Conservation (phyloP, 2,797 vertebrate species). For the Anomalospiza imberbis region DNA sequence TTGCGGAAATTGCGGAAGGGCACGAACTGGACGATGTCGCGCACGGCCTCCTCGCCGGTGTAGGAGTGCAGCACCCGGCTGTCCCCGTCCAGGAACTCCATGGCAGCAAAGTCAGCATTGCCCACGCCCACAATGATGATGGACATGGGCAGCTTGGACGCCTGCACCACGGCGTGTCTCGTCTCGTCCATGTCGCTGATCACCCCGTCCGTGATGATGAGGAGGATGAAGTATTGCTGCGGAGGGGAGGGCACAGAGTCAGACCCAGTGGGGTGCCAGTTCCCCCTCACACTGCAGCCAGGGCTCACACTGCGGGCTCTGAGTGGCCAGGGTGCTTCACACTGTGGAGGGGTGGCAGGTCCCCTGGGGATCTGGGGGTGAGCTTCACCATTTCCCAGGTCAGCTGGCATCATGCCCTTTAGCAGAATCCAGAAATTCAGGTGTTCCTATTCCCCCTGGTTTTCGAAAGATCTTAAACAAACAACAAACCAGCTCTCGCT, state of each 20-base stretch:
- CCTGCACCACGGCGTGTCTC: constrained; percentile 89
- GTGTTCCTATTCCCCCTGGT: not conserved
- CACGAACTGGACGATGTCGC: constrained; percentile 97
- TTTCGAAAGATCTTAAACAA: not conserved
- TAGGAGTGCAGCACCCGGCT: constrained; percentile 86
- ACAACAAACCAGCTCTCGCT: not conserved
- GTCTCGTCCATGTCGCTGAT: constrained; percentile 99
- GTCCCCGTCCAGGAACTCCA: constrained; percentile 98
- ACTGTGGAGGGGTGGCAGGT: fast-evolving
- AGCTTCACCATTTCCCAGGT: not conserved
- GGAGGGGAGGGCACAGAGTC: not conserved
- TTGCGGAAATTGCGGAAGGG: constrained; percentile 96
- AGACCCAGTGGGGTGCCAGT: fast-evolving
- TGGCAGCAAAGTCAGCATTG: constrained; percentile 94
- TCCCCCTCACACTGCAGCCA: not conserved
- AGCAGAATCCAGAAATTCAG: not conserved
- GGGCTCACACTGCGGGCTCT: fast-evolving
- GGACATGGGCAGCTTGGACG: constrained; percentile 96
- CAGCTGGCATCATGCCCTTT: not conserved
- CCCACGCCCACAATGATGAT: constrained; percentile 98
- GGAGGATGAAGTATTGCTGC: constrained; percentile 97
- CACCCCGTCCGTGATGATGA: constrained; percentile 97
- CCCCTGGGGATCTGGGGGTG: not conserved
- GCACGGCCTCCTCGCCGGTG: constrained; percentile 90
- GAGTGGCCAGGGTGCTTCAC: not conserved